Evolutionary conservation across 2,888 invertebrate species (phyloP).

Genomic region (Oxycera nigricornis): DNA sequence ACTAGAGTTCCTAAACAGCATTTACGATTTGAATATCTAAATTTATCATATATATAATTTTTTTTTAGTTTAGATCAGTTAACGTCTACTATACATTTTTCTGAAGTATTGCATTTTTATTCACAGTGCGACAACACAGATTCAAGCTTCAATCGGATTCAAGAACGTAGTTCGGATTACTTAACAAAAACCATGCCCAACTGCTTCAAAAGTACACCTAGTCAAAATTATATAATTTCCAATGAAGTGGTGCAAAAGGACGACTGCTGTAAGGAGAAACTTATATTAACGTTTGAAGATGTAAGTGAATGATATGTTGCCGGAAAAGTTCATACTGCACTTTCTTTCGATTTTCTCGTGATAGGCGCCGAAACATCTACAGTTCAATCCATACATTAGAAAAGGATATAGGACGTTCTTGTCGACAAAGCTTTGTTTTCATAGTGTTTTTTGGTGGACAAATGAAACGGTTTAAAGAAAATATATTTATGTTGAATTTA

Average conservation of each 20-base stretch:
- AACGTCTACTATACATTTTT: no score
- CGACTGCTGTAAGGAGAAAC: slow-evolving; percentile 52
- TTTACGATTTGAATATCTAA: no score
- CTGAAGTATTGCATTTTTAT: slow-evolving; percentile 5
- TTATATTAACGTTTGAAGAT: slow-evolving; percentile 62
- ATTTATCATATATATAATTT: no score
- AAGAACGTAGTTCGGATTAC: slow-evolving; percentile 52
- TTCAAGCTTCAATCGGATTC: slow-evolving; percentile 55
- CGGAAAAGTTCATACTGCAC: not conserved
- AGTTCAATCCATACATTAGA: slow-evolving; percentile 85
- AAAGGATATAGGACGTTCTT: slow-evolving; percentile 85
- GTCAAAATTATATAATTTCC: slow-evolving; percentile 41
- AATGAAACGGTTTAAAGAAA: slow-evolving; percentile 80
- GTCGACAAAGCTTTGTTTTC: slow-evolving; percentile 82
- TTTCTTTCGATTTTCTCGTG: not conserved
- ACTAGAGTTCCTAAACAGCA: no score
- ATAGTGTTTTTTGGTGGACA: slow-evolving; percentile 95
- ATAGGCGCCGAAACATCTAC: slow-evolving; percentile 81
- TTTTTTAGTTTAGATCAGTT: no score
- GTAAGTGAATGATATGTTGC: slow-evolving; percentile 52
- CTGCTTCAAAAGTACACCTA: slow-evolving; percentile 49
- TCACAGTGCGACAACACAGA: slow-evolving; percentile 54
- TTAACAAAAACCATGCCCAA: slow-evolving; percentile 54
- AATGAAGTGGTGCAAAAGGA: slow-evolving; percentile 36
- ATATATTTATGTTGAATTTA: not conserved